Evolutionary conservation across 1,140 invertebrate species (phyloP).

Genomic region (Rhyzopertha dominica): DNA sequence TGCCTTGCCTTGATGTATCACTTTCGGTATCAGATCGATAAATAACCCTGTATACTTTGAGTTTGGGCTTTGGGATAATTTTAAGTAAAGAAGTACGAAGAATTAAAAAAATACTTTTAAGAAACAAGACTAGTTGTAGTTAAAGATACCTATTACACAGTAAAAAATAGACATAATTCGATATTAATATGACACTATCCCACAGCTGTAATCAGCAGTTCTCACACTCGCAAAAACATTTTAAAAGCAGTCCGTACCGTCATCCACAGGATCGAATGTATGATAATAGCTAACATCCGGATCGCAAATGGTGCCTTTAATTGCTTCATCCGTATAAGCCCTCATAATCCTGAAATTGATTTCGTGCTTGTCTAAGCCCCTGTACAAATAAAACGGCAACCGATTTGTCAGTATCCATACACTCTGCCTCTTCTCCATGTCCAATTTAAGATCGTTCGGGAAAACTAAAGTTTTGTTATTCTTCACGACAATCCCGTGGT

Average conservation of each 20-base stretch:
- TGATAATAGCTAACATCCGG: slow-evolving; percentile 38
- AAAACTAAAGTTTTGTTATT: slow-evolving; percentile 61
- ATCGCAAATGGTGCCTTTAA: slow-evolving; percentile 65
- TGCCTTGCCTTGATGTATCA: too few relatives aligned
- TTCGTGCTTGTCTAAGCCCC: slow-evolving; percentile 56
- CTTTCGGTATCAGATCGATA: too few relatives aligned
- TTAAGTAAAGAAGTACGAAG: not conserved
- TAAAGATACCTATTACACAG: too few relatives aligned
- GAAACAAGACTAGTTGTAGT: too few relatives aligned
- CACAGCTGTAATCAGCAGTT: too few relatives aligned
- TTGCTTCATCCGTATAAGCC: slow-evolving; percentile 55
- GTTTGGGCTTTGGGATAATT: too few relatives aligned
- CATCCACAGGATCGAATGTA: too few relatives aligned
- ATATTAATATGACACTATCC: too few relatives aligned
- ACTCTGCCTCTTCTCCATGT: slow-evolving; percentile 60
- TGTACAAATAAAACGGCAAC: slow-evolving; percentile 69
- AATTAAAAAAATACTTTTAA: slow-evolving; percentile 10
- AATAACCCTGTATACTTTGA: too few relatives aligned
- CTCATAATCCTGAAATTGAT: slow-evolving; percentile 69
- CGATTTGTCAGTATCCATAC: slow-evolving; percentile 72
- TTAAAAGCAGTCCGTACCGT: too few relatives aligned
- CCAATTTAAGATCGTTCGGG: slow-evolving; percentile 73
- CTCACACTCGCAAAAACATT: too few relatives aligned
- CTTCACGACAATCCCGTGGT: slow-evolving; percentile 56
- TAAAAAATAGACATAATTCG: too few relatives aligned